Base-by-base conservation (phyloP, 2,113 vertebrate species). In the Pterophyllum scalare region DNA sequence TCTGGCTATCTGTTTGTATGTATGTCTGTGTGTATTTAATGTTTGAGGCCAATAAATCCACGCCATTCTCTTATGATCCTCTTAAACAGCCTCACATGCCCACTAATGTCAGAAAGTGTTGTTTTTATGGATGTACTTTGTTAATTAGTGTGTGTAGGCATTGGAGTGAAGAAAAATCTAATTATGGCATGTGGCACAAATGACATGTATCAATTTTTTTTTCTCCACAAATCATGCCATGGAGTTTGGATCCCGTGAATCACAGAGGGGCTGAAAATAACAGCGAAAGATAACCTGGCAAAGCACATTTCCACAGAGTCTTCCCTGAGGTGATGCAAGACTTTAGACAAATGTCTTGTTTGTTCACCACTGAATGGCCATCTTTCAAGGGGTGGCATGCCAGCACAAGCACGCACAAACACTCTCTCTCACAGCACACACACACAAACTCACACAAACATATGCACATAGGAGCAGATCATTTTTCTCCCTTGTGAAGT, bases 311-410 rank as follows among this genome's bases (percentile, higher is more conserved):
- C 91, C 90, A 91, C 84, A 64, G 87, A 91, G 84, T 88, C 91
- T 90, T 93, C 90, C 93, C 92, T 61, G 83, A 94, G 94, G 92
- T 94, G 93, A 95, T 94, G 91, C 92, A 94, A 93, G 93, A 91
- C 90, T 94, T 93, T 89, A 93, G 93, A 94, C 93, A 94, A 93
- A 95, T 94, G 94, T 94, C 93, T 93, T 94, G 94, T 95, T 95
- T 95, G 94, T 94, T 95, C 92, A 94, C 91, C 89, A 85, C 77
- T 91, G 94, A 92, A 90, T 84, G 93, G 93, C 91, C 94, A 93
- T 95, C 91, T 91, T 94, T 94, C 93, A 94, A 91, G 20, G 60
- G 79, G 87, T 92, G 90, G 85, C 82, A 88, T 91, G 90, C 87
- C 87, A 83, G 87, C 80, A 83, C 76, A 85, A 81, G 75, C 77